Evolutionary conservation across 2,797 vertebrate genomes (phyloP).

Genomic region (Coregonus ussuriensis): DNA sequence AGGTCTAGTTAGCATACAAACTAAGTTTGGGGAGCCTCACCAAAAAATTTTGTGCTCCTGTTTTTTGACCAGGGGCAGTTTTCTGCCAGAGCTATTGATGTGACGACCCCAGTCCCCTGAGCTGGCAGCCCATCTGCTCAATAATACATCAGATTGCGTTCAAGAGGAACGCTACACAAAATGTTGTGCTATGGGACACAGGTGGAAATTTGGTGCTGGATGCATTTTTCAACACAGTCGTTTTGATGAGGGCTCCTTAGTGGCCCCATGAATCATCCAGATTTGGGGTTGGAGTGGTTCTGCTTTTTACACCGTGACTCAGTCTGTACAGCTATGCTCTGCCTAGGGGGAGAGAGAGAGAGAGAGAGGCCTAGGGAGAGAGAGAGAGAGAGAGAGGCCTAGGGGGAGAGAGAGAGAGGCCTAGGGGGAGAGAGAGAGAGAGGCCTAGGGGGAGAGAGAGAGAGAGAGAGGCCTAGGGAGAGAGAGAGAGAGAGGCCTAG

Average conservation of each 20-base stretch:
- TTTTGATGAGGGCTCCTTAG: slow-evolving; percentile 15
- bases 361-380: not conserved
- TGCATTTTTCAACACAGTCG: slow-evolving; percentile 33
- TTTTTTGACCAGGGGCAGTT: slow-evolving; percentile 23
- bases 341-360: not conserved
- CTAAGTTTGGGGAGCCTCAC: not conserved
- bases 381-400: too few relatives aligned
- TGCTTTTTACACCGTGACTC: slow-evolving; percentile 40
- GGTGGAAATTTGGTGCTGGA: slow-evolving; percentile 26
- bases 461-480: not conserved
- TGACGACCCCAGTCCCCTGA: slow-evolving; percentile 20
- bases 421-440: not conserved
- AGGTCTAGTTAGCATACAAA: not conserved
- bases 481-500: not conserved
- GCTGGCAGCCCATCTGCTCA: slow-evolving; percentile 43
- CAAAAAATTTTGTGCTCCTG: slow-evolving; percentile 12
- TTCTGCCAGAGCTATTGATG: slow-evolving; percentile 32
- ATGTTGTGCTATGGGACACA: slow-evolving; percentile 21
- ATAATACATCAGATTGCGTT: slow-evolving; percentile 57
- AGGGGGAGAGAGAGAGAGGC: not conserved
- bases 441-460: not conserved
- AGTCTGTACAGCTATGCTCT: not conserved
- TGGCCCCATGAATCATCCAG: slow-evolving; percentile 38
- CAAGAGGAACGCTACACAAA: slow-evolving; percentile 33
- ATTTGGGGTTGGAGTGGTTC: slow-evolving; percentile 16